Percentiles rank a stretch among this genome's conserved stretches.
These are phyloP conservation scores for Chauna torquata DNA, from an alignment of 2,113 vertebrate species.

Conservation along the genomic window DNA sequence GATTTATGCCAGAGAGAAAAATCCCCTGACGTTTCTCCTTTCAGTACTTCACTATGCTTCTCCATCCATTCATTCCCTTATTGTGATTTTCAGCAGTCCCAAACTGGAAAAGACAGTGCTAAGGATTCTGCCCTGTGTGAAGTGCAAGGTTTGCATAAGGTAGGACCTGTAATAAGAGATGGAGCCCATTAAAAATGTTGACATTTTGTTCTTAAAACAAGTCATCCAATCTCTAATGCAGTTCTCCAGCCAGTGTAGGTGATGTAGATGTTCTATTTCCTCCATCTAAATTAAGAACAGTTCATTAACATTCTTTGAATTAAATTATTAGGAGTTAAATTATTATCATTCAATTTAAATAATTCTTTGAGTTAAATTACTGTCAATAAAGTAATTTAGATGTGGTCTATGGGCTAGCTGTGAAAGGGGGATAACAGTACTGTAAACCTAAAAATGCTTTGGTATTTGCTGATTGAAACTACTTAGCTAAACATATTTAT, in stretches of 20 bases:
- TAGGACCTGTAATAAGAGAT: not conserved
- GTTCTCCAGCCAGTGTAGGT: not conserved
- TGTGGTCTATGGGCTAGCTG: not conserved
- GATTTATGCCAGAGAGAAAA: rapidly evolving
- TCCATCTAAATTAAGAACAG: not conserved
- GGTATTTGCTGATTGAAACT: not conserved
- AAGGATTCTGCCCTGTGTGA: not conserved
- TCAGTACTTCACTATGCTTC: not conserved
- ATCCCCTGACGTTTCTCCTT: rapidly evolving
- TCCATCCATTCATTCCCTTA: not conserved
- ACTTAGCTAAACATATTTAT: not conserved
- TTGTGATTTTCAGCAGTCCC: constrained; percentile 27
- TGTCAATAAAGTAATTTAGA: not conserved
- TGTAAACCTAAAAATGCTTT: not conserved
- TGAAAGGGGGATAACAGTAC: not conserved
- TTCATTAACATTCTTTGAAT: not conserved
- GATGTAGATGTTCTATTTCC: not conserved
- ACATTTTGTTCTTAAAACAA: not conserved
- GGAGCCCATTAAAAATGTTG: not conserved
- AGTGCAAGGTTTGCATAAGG: not conserved
- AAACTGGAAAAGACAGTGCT: not conserved
- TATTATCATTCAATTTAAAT: not conserved
- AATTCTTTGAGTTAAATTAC: not conserved
- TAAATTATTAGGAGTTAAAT: not conserved
- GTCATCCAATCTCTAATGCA: not conserved